Evolutionary conservation across 2,113 vertebrate genomes (phyloP), one percentile per base, ranked within the genome.

Genomic region (Callocephalon fimbriatum): DNA sequence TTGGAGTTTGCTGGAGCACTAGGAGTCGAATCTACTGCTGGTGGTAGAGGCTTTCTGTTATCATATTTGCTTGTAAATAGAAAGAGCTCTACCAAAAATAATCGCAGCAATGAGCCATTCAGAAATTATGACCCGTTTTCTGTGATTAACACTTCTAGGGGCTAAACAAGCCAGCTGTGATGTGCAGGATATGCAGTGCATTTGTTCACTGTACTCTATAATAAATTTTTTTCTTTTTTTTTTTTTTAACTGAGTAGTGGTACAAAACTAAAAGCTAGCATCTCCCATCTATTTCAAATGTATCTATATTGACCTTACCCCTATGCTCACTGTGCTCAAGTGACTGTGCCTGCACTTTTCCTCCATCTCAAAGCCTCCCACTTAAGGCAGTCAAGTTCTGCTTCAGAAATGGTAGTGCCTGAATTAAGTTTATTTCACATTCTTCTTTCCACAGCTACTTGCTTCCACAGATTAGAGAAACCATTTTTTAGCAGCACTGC

Each of bases 51-150:
- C 37, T 92, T 75, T 56, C 47, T 48, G 53, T 44, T 51, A 83
- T 72, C 11, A 18, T 40, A 65, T 47, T 48, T 82, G 11, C 67
- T 82, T 72, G 71, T 70, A 79, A 79, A 93, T 78, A 66, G 35
- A 61, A 73, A 90, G 40, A 81, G 12, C 29, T 51, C 12, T 66
- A 51, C 25, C 20, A 90, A 82, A 90, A 82, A 75, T 78, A 78
- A 67, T 83, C 32, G 6, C 37, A 75, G 27, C 20, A 76, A 70
- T 71, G 42, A 91, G 31, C 91, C 77, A 82, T 68, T 70, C 70
- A 29, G 25, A 47, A 86, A 56, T 93, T 73, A 91, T 47, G 22
- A 93, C 66, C n/a, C 38, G 70, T 91, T 96, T 76, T 76, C 62
- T 73, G 23, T 62, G 42, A 81, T 73, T 68, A 61, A 51, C 37